Conservation (phyloP, 2,888 invertebrate species). For the Eristalis arbustorum region DNA sequence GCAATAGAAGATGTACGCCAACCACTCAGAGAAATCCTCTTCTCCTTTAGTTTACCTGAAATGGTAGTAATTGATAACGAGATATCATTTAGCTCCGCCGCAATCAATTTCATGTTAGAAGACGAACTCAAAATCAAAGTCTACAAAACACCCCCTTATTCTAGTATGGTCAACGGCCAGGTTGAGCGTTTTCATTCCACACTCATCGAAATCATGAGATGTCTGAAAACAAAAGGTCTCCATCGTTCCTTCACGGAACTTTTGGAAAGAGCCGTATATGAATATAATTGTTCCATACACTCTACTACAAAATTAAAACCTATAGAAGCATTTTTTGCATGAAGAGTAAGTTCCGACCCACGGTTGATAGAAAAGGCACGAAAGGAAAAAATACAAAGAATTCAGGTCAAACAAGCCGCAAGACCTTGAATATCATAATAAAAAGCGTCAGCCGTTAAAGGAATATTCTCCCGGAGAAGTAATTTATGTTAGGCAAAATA, state of each 20-base stretch:
- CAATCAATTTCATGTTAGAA: neutral
- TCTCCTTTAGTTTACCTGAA: neutral
- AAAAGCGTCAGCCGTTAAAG: conserved; percentile 37
- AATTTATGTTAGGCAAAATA: neutral
- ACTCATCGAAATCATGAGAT: conserved; percentile 41
- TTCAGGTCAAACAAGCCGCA: too few relatives aligned
- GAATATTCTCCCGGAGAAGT: conserved; percentile 26
- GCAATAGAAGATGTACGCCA: too few relatives aligned
- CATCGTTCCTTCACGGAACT: conserved; percentile 36
- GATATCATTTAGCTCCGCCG: too few relatives aligned
- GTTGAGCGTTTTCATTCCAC: conserved; percentile 43
- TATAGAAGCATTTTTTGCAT: too few relatives aligned
- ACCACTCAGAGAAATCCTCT: too few relatives aligned
- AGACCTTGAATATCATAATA: too few relatives aligned
- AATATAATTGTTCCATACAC: conserved; percentile 43
- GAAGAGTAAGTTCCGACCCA: too few relatives aligned
- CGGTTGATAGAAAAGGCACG: too few relatives aligned
- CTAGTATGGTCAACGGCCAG: too few relatives aligned
- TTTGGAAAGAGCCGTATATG: conserved; percentile 42
- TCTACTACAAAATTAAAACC: conserved; percentile 10
- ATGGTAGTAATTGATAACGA: too few relatives aligned
- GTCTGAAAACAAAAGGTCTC: neutral
- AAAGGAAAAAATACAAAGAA: too few relatives aligned
- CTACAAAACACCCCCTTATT: neutral
- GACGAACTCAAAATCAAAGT: conserved; percentile 13